Evolutionary conservation across 2,888 invertebrate genomes (phyloP), one percentile per base, ranked within the genome.

Genomic region (Drosophila acutilabella): DNA sequence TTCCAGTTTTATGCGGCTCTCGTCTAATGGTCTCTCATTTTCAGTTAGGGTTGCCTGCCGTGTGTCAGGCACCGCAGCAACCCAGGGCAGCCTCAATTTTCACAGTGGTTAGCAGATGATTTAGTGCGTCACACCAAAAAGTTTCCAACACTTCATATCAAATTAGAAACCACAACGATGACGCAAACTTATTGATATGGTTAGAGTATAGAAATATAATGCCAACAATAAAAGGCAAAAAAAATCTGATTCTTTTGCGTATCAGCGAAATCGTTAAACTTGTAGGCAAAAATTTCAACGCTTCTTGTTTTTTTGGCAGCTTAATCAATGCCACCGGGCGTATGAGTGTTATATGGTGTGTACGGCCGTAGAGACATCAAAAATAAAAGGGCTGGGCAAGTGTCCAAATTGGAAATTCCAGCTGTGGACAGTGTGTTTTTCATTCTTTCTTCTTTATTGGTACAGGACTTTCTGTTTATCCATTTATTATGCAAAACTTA

Each of bases 41-140:
- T 13, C 36, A 36, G 36, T 38, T 47, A 41, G 65, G 52, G 38
- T 10, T 47, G 48, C 26, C 38, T 16, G 45, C 26, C 45, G 16
- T 16, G 14, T 7, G 61, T 53, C 41, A 54, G 41, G 44, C 47
- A 38, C 23, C 20, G 11, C 45, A 36, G 33, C 57, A 4, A 33
- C 33, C 23, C 23, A n/a, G 20, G 40, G n/a, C 26, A 36, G 6
- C 38, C 26, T 18, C 74, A 68, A 47, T 53, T 53, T 20, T 47
- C 73, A 68, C 50, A 41, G 59, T 50, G 61, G 18, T 41, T 38
- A 44, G 26, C 62, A 57, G 61, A 87, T 86, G 81, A 83, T 81
- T 82, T 73, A 83, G 72, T 82, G 66, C 75, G 81, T 86, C 87
- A 86, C 67, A 86, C 67, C 71, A 14, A 68, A 68, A 66, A 30